Evolutionary conservation across 1,140 invertebrate genomes (phyloP), one percentile per base, ranked within the genome.

Genomic region (Trichogramma pretiosum): DNA sequence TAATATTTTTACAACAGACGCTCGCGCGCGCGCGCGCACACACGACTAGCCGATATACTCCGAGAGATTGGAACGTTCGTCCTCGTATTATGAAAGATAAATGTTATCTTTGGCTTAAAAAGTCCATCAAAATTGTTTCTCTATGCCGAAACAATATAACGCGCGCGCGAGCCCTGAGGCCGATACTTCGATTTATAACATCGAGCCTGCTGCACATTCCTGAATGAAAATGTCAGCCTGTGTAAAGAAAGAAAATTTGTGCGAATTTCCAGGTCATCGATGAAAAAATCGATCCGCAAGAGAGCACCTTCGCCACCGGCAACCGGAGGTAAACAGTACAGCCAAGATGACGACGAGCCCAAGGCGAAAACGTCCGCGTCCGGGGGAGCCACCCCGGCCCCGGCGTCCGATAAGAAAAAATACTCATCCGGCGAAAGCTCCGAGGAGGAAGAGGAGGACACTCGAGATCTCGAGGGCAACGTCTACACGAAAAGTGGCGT

Each of bases 401-500:
- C 53, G 23, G 60, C 65, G 30, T 17, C 51, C 0, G 18, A 50
- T 2, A 54, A 43, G 18, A 37, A 45, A 41, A 73, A 68, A 42
- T 68, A 72, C 28, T 69, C 65, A 13, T 74, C 74, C 16, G 76
- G 77, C 22, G 82, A 84, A 46, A 72, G 69, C 47, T 70, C 69
- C 9, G 83, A 84, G 10, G 80, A 85, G 46, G 77, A 81, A 51
- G 80, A 85, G 46, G 77, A 81, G 52, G 85, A 89, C 55, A 80
- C 79, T 22, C 73, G 83, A 18, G 79, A 87, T 34, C 60, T 87
- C 56, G 85, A 87, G 60, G 87, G 88, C 43, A 81, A 84, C 52
- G 85, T 84, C 23, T 77, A 81, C 52, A 83, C 84, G 3, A 82
- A 85, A 21, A 77, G 77, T 53, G 87, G 87, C 48, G 68, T 81